These are phyloP conservation scores for Hippopotamyrus pictus DNA, from an alignment of 2,797 vertebrate genomes.

Conservation along the genomic window DNA sequence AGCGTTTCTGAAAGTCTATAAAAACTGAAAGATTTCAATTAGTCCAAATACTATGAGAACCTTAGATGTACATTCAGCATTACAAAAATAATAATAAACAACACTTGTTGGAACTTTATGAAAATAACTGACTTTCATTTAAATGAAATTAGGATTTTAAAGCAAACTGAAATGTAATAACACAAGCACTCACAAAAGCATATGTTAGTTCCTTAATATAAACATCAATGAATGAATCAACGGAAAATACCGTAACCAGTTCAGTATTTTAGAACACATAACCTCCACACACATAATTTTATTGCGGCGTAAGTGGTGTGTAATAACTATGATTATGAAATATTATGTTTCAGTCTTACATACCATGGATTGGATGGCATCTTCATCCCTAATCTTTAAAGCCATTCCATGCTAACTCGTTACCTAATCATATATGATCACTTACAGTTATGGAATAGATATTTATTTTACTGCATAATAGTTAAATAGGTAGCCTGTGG, in stretches of 20 bases:
- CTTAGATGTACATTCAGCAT: background rate
- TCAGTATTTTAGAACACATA: background rate
- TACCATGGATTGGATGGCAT: background rate
- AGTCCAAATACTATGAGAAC: background rate
- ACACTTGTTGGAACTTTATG: background rate
- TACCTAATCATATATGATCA: background rate
- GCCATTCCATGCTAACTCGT: background rate
- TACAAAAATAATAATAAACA: background rate
- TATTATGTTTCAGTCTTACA: background rate
- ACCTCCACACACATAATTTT: background rate
- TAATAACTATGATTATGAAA: background rate
- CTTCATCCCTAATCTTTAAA: background rate
- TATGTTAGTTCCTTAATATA: background rate
- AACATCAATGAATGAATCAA: background rate
- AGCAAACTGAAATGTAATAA: background rate
- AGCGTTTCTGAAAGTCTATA: background rate
- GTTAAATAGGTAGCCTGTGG: background rate
- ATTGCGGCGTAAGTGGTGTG: background rate
- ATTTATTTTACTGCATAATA: slow-evolving; percentile 1
- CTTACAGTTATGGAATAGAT: background rate
- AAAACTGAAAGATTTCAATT: background rate
- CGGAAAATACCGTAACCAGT: background rate
- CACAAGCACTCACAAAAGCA: background rate
- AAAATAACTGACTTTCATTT: background rate
- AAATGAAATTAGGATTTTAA: slow-evolving; percentile 2